Conservation (phyloP, 2,888 invertebrate species). For the Aphidoletes aphidimyza region DNA sequence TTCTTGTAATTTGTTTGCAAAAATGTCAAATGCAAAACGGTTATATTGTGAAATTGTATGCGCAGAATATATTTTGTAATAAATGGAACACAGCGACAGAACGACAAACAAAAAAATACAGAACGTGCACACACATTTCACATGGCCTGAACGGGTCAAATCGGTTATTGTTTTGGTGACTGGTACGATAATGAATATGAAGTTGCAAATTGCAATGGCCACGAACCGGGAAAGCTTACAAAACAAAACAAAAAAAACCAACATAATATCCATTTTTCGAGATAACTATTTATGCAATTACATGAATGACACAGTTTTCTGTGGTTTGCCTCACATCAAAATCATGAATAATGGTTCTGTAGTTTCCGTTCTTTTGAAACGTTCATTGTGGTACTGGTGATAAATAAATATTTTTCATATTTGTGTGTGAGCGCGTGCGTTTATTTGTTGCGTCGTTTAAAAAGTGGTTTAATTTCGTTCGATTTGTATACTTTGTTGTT, state of each 20-base stretch:
- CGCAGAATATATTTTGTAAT: conserved; percentile 12
- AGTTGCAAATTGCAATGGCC: background rate
- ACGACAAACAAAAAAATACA: background rate
- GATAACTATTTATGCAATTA: conserved; percentile 45
- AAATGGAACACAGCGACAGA: background rate
- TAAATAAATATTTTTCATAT: conserved; percentile 15
- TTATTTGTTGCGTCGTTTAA: too few relatives aligned
- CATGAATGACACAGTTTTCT: conserved; percentile 44
- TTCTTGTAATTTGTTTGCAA: conserved; percentile 44
- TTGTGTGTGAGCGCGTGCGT: background rate
- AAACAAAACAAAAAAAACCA: too few relatives aligned
- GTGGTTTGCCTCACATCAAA: conserved; percentile 30
- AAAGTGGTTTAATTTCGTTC: background rate
- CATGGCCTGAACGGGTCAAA: too few relatives aligned
- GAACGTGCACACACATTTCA: background rate
- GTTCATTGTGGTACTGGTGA: background rate
- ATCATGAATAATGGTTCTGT: conserved; percentile 28
- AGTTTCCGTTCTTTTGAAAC: background rate
- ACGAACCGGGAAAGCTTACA: background rate
- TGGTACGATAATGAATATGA: background rate
- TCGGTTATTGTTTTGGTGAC: conserved; percentile 4
- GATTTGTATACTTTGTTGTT: background rate
- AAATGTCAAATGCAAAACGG: background rate
- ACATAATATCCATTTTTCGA: background rate
- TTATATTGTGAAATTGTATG: background rate